These are phyloP conservation scores for Ferdinandea cuprea DNA, from an alignment of 2,888 invertebrate genomes.

Conservation along the genomic window DNA sequence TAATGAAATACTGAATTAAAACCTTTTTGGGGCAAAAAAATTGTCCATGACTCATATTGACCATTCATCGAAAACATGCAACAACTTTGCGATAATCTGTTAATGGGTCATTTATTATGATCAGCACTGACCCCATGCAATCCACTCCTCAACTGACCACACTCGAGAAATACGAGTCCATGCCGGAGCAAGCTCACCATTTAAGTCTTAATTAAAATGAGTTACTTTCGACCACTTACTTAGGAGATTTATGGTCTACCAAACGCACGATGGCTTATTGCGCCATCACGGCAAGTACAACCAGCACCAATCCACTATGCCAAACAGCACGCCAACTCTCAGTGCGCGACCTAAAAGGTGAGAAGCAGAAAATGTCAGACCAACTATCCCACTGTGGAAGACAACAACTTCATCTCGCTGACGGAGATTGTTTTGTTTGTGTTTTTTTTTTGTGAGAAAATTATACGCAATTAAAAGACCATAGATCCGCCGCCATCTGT, in stretches of 20 bases:
- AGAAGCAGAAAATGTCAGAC: constrained; percentile 70
- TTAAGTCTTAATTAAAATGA: constrained; percentile 69
- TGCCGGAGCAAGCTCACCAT: constrained; percentile 25
- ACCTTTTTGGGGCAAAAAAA: too few relatives aligned
- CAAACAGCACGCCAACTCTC: neutral
- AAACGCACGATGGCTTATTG: constrained; percentile 44
- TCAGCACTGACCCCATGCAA: constrained; percentile 39
- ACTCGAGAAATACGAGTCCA: constrained; percentile 6
- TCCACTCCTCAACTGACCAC: too few relatives aligned
- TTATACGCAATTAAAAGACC: constrained; percentile 72
- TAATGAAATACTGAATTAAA: too few relatives aligned
- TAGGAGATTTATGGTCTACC: constrained; percentile 53
- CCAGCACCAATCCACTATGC: neutral
- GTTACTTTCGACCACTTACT: constrained; percentile 52
- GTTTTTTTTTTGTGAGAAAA: constrained; percentile 40
- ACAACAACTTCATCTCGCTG: constrained; percentile 65
- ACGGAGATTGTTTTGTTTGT: constrained; percentile 38
- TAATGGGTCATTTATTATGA: constrained; percentile 48
- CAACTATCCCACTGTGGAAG: constrained; percentile 26
- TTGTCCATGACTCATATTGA: too few relatives aligned
- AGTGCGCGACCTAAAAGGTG: constrained; percentile 56
- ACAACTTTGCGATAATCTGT: constrained; percentile 34
- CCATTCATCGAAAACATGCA: constrained; percentile 30
- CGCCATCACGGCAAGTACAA: constrained; percentile 16
- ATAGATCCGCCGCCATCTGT: constrained; percentile 71